Percentiles rank a stretch among this genome's conserved stretches.
Conservation (phyloP, 1,140 invertebrate genomes). For the Apis laboriosa region DNA sequence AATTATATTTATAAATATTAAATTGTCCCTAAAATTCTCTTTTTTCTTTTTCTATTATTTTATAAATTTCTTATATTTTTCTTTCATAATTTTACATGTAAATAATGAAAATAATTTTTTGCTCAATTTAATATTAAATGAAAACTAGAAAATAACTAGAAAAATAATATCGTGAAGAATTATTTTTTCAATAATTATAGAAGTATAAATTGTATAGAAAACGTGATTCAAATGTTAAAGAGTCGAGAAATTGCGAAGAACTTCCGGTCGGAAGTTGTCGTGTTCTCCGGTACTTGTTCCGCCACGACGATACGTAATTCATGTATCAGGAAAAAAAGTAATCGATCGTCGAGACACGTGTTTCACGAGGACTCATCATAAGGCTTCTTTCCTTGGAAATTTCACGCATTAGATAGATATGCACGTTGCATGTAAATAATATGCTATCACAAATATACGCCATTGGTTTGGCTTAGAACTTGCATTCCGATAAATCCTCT, state of each 20-base stretch:
- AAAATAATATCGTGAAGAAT: too few relatives aligned
- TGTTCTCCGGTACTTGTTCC: not conserved
- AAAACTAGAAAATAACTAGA: too few relatives aligned
- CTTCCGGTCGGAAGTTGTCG: conserved; percentile 17
- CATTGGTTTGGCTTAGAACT: conserved; percentile 71
- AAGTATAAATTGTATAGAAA: too few relatives aligned
- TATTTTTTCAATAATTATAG: too few relatives aligned
- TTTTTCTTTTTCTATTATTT: too few relatives aligned
- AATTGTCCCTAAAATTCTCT: too few relatives aligned
- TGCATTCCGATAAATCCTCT: conserved; percentile 78
- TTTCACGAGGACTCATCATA: not conserved
- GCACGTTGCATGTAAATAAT: conserved; percentile 76
- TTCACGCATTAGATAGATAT: conserved; percentile 58
- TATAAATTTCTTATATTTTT: too few relatives aligned
- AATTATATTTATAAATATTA: too few relatives aligned
- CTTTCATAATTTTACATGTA: too few relatives aligned
- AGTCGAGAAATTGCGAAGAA: not conserved
- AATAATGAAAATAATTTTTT: too few relatives aligned
- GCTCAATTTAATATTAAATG: too few relatives aligned
- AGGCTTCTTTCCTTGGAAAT: conserved; percentile 50
- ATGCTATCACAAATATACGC: conserved; percentile 76
- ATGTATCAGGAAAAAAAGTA: not conserved
- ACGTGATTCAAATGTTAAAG: too few relatives aligned
- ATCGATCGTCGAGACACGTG: conserved; percentile 2
- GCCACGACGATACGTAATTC: not conserved